A percentile compares a stretch with the other conserved stretches of the same genome.
These are phyloP conservation scores for Montipora efflorescens DNA, from an alignment of 64 coral and sea anemone species.

Conservation along the genomic window DNA sequence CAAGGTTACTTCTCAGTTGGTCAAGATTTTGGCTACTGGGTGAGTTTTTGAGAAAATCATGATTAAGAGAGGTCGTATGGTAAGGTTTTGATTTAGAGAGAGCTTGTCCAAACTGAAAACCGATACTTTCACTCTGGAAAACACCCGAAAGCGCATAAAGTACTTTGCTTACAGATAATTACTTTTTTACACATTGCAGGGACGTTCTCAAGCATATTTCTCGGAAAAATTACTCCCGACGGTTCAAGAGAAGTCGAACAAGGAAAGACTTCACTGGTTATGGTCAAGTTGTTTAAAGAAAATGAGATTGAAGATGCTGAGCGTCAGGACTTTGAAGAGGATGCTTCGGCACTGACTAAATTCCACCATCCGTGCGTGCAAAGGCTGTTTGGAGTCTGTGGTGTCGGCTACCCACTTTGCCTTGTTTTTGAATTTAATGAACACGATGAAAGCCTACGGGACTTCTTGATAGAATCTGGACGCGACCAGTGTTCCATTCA, in stretches of 20 bases:
- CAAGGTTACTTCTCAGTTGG: too few species aligned
- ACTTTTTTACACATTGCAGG: slow-evolving; percentile 42
- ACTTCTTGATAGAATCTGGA: slow-evolving; percentile 80
- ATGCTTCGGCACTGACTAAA: slow-evolving; percentile 76
- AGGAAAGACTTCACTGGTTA: slow-evolving; percentile 39
- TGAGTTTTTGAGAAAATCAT: too few species aligned
- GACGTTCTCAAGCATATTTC: slow-evolving; percentile 63
- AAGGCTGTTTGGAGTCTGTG: slow-evolving; percentile 87
- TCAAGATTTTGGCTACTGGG: too few species aligned
- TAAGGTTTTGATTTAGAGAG: too few species aligned
- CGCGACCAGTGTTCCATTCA: slow-evolving; percentile 65
- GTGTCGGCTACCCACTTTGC: slow-evolving; percentile 65
- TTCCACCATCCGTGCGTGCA: slow-evolving; percentile 87
- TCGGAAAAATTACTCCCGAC: slow-evolving; percentile 70
- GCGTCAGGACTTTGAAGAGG: slow-evolving; percentile 74
- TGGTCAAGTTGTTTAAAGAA: slow-evolving; percentile 90
- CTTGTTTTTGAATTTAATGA: slow-evolving; percentile 89
- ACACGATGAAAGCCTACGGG: slow-evolving; percentile 72
- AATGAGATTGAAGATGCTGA: slow-evolving; percentile 38
- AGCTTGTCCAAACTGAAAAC: too few species aligned
- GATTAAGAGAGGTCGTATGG: too few species aligned
- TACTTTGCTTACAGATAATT: too few species aligned
- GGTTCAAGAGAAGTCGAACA: slow-evolving; percentile 39
- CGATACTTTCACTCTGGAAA: too few species aligned
- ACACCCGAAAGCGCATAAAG: too few species aligned